Evolutionary conservation across 2,113 vertebrate species (phyloP), one percentile per base, ranked within the genome.

Genomic region (Colistium nudipinnis): DNA sequence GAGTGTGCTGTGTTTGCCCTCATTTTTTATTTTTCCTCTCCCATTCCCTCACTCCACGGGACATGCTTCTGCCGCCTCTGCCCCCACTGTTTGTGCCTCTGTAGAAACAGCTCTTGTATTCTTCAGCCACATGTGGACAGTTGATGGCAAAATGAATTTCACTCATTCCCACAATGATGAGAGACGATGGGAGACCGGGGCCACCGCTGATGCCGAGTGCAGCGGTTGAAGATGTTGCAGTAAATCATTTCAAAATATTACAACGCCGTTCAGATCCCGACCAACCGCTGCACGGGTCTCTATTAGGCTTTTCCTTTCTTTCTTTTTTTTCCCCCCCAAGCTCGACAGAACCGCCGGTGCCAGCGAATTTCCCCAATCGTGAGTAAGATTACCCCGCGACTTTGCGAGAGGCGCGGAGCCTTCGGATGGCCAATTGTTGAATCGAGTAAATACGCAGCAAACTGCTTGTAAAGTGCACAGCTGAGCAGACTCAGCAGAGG

Each of bases 91-190:
- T 51, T 19, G 59, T 22, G 69, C 55, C 73, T 80, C 63, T 77
- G 62, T 67, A 64, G 76, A 79, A 62, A 78, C 69, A 56, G 75
- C 77, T 72, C 62, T 64, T 7, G 13, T 71, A 35, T 55, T 53
- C 80, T 81, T 64, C 74, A 73, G 81, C 76, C 84, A 79, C 85
- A 90, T 85, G 80, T 69, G 76, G 85, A 85, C 89, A 81, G 80
- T 73, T 80, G 82, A 89, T 87, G 83, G 82, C 78, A 70, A 83
- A 88, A 86, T 85, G 78, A 83, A 89, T 88, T 80, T 63, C 72
- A 48, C 78, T 89, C 87, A 83, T 85, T 86, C 66, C 53, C 49
- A 16, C 56, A 49, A 75, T 81, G 84, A 88, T 84, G 88, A 80
- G 82, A 81, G 79, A 49, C 76, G 56, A 87, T 84, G 83, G 88